These are phyloP conservation scores for Ichneumoninae sp. DNA, from an alignment of 2,888 invertebrate genomes.

Conservation along the genomic window DNA sequence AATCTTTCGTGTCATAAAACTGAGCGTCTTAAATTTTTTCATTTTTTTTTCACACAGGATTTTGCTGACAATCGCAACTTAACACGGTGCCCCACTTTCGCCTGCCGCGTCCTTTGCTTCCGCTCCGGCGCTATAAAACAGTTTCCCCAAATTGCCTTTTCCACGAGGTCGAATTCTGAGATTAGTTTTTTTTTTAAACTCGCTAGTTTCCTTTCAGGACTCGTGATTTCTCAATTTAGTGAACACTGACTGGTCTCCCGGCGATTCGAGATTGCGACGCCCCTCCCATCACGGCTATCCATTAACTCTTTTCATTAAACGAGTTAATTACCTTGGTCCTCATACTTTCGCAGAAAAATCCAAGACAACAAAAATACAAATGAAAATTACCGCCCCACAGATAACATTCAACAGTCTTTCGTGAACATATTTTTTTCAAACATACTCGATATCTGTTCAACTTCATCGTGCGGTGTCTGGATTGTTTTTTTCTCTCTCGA, in stretches of 20 bases:
- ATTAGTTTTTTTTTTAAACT: not conserved
- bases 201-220: not conserved
- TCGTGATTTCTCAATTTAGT: conserved; percentile 67
- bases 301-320: not conserved
- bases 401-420: too few species aligned
- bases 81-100: too few species aligned
- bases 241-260: not conserved
- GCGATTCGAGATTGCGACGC: not conserved
- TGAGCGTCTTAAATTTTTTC: too few species aligned
- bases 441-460: too few species aligned
- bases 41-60: too few species aligned
- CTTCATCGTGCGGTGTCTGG: not conserved
- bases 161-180: not conserved
- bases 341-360: too few species aligned
- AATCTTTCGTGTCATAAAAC: too few species aligned
- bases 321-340: too few species aligned
- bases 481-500: not conserved
- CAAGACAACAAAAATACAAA: too few species aligned
- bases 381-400: too few species aligned
- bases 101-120: not conserved
- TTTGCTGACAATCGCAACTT: too few species aligned
- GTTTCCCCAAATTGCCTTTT: conserved; percentile 11
- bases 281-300: not conserved
- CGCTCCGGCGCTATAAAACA: not conserved
- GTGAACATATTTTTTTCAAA: too few species aligned